These are phyloP conservation scores for Nycticebus coucang DNA, from an alignment of 2,113 vertebrate species.

Conservation along the genomic window DNA sequence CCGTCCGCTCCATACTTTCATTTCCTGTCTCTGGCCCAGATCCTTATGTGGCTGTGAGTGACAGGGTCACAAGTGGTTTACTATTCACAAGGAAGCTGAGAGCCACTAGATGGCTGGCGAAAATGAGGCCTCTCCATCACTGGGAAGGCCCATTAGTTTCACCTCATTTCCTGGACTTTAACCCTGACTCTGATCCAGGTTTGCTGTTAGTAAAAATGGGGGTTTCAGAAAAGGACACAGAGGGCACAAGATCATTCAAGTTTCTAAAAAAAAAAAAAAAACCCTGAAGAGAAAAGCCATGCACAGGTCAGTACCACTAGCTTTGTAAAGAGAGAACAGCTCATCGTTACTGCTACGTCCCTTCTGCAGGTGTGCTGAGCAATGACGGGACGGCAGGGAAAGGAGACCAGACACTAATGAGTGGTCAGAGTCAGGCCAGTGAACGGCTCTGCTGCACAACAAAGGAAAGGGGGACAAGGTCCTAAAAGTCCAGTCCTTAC, in stretches of 20 bases:
- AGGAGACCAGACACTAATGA: background rate
- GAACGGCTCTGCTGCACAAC: background rate
- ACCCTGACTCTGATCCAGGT: background rate
- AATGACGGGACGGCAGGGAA: background rate
- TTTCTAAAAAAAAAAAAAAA: constrained; percentile 5
- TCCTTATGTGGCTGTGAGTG: background rate
- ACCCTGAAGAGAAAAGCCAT: background rate
- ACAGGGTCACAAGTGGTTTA: background rate
- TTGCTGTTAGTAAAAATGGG: background rate
- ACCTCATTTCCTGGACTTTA: background rate
- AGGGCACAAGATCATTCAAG: background rate
- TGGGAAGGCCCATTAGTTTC: background rate
- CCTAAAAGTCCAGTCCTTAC: background rate
- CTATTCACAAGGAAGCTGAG: background rate
- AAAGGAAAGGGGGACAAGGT: background rate
- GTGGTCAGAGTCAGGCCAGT: background rate
- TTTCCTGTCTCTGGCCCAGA: background rate
- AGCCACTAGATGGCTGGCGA: background rate
- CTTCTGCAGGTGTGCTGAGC: background rate
- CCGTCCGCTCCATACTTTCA: background rate
- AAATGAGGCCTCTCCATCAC: background rate
- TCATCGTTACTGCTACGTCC: background rate
- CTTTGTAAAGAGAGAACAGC: background rate
- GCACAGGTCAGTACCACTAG: background rate
- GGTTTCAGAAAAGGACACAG: background rate